Conservation (phyloP, 2,113 vertebrate species). For the Perca fluviatilis region DNA sequence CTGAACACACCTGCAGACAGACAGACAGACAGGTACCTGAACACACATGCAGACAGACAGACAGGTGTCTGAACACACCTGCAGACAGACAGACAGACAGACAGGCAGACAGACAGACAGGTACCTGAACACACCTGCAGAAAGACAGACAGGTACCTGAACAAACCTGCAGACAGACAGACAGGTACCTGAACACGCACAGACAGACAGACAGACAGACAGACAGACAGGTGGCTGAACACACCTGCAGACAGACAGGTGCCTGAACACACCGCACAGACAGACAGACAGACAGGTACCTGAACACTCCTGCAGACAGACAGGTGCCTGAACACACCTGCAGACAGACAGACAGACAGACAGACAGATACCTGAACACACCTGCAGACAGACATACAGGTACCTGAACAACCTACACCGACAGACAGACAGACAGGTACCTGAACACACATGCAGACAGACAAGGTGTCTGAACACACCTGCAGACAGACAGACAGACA, state of each 20-base stretch:
- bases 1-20: not conserved
- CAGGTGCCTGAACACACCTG: not conserved
- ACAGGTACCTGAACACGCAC: constrained; percentile 71
- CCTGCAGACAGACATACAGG: not conserved
- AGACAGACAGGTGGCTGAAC: too few relatives aligned
- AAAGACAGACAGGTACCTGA: not conserved
- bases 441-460: not conserved
- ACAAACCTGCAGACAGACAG: not conserved
- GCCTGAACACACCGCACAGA: constrained; percentile 42
- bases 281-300: not conserved
- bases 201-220: constrained; percentile 30
- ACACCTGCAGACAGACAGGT: constrained; percentile 28
- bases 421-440: not conserved
- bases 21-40: not conserved
- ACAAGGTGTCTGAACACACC: not conserved
- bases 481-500: not conserved
- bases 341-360: not conserved
- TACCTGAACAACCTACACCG: not conserved
- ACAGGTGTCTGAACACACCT: constrained; percentile 68
- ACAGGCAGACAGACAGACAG: not conserved
- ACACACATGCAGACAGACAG: not conserved
- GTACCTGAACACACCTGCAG: constrained; percentile 26
- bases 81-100: constrained; percentile 34
- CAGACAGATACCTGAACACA: not conserved
- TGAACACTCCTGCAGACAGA: not conserved